Evolutionary conservation across 2,797 vertebrate species (phyloP).

Genomic region (Bradypodion pumilum): DNA sequence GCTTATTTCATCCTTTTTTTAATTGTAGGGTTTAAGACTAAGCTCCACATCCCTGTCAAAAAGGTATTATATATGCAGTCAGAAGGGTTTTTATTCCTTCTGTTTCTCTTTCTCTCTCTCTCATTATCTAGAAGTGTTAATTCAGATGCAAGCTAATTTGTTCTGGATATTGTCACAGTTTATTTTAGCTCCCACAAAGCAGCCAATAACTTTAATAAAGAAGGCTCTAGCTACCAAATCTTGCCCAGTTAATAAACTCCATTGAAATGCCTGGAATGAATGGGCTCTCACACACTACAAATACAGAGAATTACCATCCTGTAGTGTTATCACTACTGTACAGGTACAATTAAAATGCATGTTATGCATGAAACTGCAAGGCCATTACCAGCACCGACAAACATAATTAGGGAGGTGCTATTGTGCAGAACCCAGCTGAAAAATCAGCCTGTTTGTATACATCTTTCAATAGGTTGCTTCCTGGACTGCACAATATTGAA

Average conservation of each 20-base stretch:
- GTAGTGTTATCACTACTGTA: constrained; percentile 66
- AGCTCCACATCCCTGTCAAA: constrained; percentile 17
- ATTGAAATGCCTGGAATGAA: constrained; percentile 67
- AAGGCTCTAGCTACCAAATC: constrained; percentile 69
- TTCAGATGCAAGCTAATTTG: constrained; percentile 71
- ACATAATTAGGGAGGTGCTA: constrained; percentile 68
- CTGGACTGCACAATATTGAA: constrained; percentile 59
- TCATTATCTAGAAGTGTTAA: constrained; percentile 56
- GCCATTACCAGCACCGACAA: constrained; percentile 63
- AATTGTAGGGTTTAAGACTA: background rate
- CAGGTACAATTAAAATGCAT: constrained; percentile 71
- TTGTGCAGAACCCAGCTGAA: constrained; percentile 61
- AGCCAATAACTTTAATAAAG: constrained; percentile 75
- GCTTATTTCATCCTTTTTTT: background rate
- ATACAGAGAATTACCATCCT: constrained; percentile 64
- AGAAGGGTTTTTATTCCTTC: constrained; percentile 29
- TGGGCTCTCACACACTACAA: constrained; percentile 59
- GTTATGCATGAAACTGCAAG: constrained; percentile 61
- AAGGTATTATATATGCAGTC: constrained; percentile 40
- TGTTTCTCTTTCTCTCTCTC: constrained; percentile 31
- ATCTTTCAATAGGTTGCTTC: constrained; percentile 53
- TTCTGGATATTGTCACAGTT: constrained; percentile 74
- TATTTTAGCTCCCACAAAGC: constrained; percentile 67
- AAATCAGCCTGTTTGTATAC: constrained; percentile 61
- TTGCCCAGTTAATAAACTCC: constrained; percentile 72